Evolutionary conservation across 2,797 vertebrate species (phyloP).

Genomic region (Mormyrops boulengeri): DNA sequence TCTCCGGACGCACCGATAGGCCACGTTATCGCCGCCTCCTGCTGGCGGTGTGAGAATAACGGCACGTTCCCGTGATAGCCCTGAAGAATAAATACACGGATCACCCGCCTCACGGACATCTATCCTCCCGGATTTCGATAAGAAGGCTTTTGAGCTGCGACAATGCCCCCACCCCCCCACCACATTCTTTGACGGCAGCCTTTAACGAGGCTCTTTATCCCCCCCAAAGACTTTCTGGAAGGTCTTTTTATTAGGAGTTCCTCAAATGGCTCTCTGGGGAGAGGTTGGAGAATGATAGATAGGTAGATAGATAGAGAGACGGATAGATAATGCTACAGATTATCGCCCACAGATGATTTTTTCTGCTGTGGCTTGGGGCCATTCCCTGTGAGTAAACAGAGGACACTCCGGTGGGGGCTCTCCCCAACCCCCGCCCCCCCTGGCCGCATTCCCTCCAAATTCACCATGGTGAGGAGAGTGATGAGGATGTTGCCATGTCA

Average conservation of each 20-base stretch:
- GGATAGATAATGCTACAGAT: conserved; percentile 75
- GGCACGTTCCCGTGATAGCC: conserved; percentile 59
- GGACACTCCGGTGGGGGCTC: conserved; percentile 48
- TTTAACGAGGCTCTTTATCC: conserved; percentile 74
- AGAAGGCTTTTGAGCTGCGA: conserved; percentile 81
- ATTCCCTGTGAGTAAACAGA: conserved; percentile 76
- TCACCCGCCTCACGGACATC: conserved; percentile 49
- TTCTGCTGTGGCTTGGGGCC: conserved; percentile 60
- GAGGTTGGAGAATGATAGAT: conserved; percentile 68
- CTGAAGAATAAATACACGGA: conserved; percentile 65
- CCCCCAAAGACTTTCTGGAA: conserved; percentile 73
- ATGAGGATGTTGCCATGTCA: not conserved
- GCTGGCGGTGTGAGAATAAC: conserved; percentile 60
- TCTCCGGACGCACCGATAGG: conserved; percentile 58
- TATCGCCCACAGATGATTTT: conserved; percentile 74
- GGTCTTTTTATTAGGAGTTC: conserved; percentile 71
- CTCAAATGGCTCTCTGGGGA: conserved; percentile 58
- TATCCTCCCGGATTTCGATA: conserved; percentile 79
- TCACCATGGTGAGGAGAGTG: conserved; percentile 12
- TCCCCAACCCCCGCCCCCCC: conserved; percentile 39
- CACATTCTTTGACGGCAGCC: conserved; percentile 65
- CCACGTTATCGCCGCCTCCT: conserved; percentile 64
- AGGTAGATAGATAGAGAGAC: conserved; percentile 77
- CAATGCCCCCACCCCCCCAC: conserved; percentile 70
- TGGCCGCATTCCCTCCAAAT: not conserved